A percentile compares a stretch with the other conserved stretches of the same genome.
These are phyloP conservation scores for Tenthredo livida DNA, from an alignment of 2,888 invertebrate species.

Conservation along the genomic window DNA sequence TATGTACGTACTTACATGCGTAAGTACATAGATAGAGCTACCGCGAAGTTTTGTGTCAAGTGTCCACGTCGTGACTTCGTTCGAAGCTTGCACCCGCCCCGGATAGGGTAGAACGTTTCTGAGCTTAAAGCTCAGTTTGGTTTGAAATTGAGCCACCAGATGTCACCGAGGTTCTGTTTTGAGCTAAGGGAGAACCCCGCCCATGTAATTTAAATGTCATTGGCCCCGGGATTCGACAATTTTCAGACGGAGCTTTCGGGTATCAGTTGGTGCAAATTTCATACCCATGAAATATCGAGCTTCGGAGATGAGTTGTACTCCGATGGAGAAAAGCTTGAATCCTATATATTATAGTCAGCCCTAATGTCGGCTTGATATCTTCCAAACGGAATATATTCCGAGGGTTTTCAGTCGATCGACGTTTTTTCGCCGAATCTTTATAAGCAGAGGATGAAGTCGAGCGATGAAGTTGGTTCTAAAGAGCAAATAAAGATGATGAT, in stretches of 20 bases:
- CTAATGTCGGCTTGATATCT: neutral
- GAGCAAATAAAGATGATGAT: neutral
- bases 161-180: slow-evolving; percentile 41
- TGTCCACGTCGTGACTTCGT: slow-evolving; percentile 15
- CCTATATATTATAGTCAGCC: neutral
- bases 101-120: slow-evolving; percentile 23
- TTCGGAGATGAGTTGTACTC: neutral
- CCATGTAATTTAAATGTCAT: slow-evolving; percentile 68
- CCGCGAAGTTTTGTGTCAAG: slow-evolving; percentile 22
- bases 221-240: slow-evolving; percentile 50
- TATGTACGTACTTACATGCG: neutral
- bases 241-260: slow-evolving; percentile 15
- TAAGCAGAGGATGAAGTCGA: neutral
- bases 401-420: neutral
- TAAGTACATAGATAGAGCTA: neutral
- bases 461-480: neutral
- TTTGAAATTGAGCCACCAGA: slow-evolving; percentile 35
- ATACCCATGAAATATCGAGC: neutral
- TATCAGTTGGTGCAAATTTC: neutral
- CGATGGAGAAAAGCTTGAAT: neutral
- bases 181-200: slow-evolving; percentile 62
- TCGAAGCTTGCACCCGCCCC: slow-evolving; percentile 1
- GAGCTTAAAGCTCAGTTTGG: slow-evolving; percentile 31
- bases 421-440: neutral
- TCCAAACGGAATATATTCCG: neutral